A percentile compares a stretch with the other conserved stretches of the same genome.
Evolutionary conservation across 2,888 invertebrate species (phyloP).

Genomic region (Elegia similella): DNA sequence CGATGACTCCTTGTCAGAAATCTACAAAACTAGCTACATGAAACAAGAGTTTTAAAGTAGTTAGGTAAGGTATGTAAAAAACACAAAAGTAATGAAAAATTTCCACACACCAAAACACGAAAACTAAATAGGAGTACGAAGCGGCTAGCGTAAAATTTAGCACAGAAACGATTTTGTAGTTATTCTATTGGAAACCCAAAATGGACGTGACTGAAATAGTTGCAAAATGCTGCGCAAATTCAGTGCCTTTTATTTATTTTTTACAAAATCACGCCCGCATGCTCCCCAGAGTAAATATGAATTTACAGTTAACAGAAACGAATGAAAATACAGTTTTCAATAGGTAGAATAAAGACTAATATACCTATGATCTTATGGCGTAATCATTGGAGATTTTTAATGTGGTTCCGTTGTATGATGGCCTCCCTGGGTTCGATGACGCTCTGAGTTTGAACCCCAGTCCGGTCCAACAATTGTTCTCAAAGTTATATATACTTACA

Average conservation of each 20-base stretch:
- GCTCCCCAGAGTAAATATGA: constrained; percentile 5
- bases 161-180: constrained; percentile 4
- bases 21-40: too few species aligned
- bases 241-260: background rate
- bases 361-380: too few species aligned
- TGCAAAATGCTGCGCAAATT: background rate
- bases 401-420: too few species aligned
- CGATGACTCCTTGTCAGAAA: too few species aligned
- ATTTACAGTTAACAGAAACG: background rate
- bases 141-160: background rate
- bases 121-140: background rate
- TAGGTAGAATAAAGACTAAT: too few species aligned
- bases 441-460: too few species aligned
- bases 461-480: too few species aligned
- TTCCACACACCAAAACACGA: background rate
- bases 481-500: too few species aligned
- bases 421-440: too few species aligned
- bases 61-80: background rate
- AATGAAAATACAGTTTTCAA: background rate
- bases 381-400: too few species aligned
- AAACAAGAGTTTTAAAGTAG: too few species aligned
- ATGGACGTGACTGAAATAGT: constrained; percentile 12
- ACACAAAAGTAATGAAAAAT: background rate
- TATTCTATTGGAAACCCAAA: constrained; percentile 13
- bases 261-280: constrained; percentile 8